Percentiles rank a stretch among this genome's conserved stretches.
Evolutionary conservation across 35 echinoderm and acorn worm genomes (phyloP).

Genomic region (Ptychodera flava): DNA sequence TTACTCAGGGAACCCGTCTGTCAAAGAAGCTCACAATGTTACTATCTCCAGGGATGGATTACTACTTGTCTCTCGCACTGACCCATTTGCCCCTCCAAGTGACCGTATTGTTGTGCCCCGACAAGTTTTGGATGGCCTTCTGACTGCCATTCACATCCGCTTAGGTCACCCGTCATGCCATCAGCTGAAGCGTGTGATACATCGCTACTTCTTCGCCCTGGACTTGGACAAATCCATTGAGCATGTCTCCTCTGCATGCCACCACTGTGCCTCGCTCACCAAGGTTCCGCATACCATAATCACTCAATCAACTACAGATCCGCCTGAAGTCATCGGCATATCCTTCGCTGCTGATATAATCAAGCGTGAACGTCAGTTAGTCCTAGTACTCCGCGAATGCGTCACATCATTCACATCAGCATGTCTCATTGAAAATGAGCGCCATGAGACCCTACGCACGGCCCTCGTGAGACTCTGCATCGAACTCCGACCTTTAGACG

Average conservation of each 20-base stretch:
- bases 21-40: slow-evolving; percentile 45
- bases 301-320: slow-evolving; percentile 28
- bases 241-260: no score
- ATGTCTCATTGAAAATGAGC: slow-evolving; percentile 47
- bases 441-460: slow-evolving; percentile 35
- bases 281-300: slow-evolving; percentile 6
- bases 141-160: slow-evolving; percentile 52
- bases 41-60: slow-evolving; percentile 43
- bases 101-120: not conserved
- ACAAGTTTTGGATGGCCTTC: slow-evolving; percentile 36
- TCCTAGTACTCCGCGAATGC: slow-evolving; percentile 52
- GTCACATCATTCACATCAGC: slow-evolving; percentile 37
- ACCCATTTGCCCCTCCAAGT: not conserved
- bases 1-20: slow-evolving; percentile 20
- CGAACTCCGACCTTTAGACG: slow-evolving; percentile 42
- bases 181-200: slow-evolving; percentile 22
- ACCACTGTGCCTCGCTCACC: slow-evolving; percentile 40
- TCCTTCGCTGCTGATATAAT: slow-evolving; percentile 56
- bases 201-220: slow-evolving; percentile 40
- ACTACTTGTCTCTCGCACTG: slow-evolving; percentile 10
- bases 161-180: slow-evolving; percentile 43
- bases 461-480: slow-evolving; percentile 26
- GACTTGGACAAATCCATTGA: slow-evolving; percentile 43
- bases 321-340: slow-evolving; percentile 39
- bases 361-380: slow-evolving; percentile 41